Base-by-base conservation (phyloP, 2,113 vertebrate species). In the Oplegnathus fasciatus region DNA sequence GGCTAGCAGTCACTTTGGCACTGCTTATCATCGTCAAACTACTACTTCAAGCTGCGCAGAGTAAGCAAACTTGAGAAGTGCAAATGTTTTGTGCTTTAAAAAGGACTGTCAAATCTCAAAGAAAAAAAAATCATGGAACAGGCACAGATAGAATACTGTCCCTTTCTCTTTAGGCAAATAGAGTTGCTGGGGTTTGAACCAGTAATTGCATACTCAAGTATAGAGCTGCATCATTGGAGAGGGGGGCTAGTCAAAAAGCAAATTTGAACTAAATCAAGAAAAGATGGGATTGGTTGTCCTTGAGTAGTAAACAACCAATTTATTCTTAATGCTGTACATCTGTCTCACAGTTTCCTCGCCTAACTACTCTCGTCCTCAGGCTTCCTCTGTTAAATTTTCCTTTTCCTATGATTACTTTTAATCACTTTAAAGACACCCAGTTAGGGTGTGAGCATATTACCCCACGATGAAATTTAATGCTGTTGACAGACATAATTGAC, bases 1-100 rank as follows among this genome's bases (percentile, higher is more conserved):
- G 73, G 78, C 80, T 58, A 62, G 81, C 75, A 86, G 77, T 85
- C 73, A 77, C 78, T 87, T 82, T 86, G 70, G 71, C 62, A 86
- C 58, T 75, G 30, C 71, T 75, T 75, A 69, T 84, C 42, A 57
- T 58, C 82, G 77, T 81, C 70, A 86, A 80, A 34, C 61, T 28
- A 86, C n/a, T 46, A 37, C 83, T 74, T 76, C 46, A 82, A 86
- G 28, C 78, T 75, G 70, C 54, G 60, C 71, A 52, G 44, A 76
- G 30, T 42, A 52, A 80, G 37, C 37, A 73, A 50, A 64, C 61
- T 71, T 67, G 57, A 88, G 60, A 65, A 46, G 65, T 78, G 71
- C 30, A 78, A 66, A 75, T 80, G 58, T 34, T 78, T 37, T 84
- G 69, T 54, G 57, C 75, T 83, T 65, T 76, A 60, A 82, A 60